Evolutionary conservation across 2,797 vertebrate genomes (phyloP), one percentile per base, ranked within the genome.

Genomic region (Paguma larvata): DNA sequence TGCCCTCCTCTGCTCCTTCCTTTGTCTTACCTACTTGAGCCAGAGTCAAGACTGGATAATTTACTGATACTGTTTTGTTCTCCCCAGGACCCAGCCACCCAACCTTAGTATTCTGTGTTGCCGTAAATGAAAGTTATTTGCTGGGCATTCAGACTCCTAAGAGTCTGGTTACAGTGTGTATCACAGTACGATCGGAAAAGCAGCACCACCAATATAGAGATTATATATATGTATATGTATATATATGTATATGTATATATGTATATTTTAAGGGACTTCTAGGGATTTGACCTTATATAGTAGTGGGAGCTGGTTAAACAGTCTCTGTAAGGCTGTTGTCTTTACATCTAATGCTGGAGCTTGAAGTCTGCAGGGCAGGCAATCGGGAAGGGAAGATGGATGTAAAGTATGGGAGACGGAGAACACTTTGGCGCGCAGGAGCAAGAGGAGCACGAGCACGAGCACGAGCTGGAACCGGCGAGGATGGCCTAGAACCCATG

Each of bases 311-410:
- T 94, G 84, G 72, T 90, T 96, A 59, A 97, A 95, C 82, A 95
- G 95, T 95, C 92, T 95, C 65, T 93, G 34, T 95, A 90, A 97
- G 96, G 87, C 97, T 95, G 95, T 96, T 91, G 27, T 93, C 62
- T 95, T 97, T 96, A 56, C 95, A 56, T 97, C 89, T 96, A 97
- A 91, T 97, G 85, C 85, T 97, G 94, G 95, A 97, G 95, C 96
- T 97, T 96, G 91, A 97, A 98, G 95, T 97, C 94, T 97, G 94
- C 97, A 97, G 97, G 95, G 94, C 94, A 95, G 98, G 96, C 96
- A 97, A 7, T 95, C 65, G 63, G 89, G 80, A 96, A 97, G 85
- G 96, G 87, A 97, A 96, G 97, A 91, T 95, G 96, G 91, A 92
- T 94, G 30, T 89, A 97, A 97, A 97, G 62, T 96, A 23, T 95